Base-by-base conservation (phyloP, 2,113 vertebrate species). In the Pelecanoides urinatrix region DNA sequence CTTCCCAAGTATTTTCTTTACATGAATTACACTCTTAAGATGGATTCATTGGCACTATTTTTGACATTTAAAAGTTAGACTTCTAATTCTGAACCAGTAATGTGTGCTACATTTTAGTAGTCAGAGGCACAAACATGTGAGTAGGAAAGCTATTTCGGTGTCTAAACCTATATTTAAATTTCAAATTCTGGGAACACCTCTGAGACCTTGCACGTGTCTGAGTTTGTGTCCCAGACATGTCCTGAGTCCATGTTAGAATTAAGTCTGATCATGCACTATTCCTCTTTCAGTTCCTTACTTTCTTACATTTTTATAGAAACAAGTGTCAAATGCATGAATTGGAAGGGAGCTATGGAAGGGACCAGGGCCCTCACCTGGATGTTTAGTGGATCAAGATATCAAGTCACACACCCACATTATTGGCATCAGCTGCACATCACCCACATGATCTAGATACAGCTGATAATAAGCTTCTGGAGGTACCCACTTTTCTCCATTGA, bases 191-290 rank as follows among this genome's bases (percentile, higher is more conserved):
- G 13, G 30, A 91, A 44, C 3, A n/a, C 4, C 5, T 82, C 26
- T 76, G 49, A 92, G 42, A 65, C 12, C 4, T 9, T 78, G 10
- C 2, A 1, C 4, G 0, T 40, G 0, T 26, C 27, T 53, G 26
- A 68, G 32, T 68, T 83, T 76, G 3, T 65, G 8, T 49, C 18
- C 45, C 25, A 86, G 27, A n/a, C 0, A 1, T 26, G 25, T 25
- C 17, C 75, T 59, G n/a, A 67, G 10, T 91, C 32, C 42, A 27
- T 21, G 9, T 73, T 53, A 53, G 16, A 74, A 73, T 62, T 56
- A 52, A 56, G 42, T 18, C 34, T 52, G 21, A 36, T 61, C 4
- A 72, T 13, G 10, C 16, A 32, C 3, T 44, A 16, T 45, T 79
- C 13, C 5, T 56, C 21, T 72, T 68, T 62, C 16, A n/a, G 4